Evolutionary conservation across 2,113 vertebrate genomes (phyloP).

Genomic region (Phycodurus eques): DNA sequence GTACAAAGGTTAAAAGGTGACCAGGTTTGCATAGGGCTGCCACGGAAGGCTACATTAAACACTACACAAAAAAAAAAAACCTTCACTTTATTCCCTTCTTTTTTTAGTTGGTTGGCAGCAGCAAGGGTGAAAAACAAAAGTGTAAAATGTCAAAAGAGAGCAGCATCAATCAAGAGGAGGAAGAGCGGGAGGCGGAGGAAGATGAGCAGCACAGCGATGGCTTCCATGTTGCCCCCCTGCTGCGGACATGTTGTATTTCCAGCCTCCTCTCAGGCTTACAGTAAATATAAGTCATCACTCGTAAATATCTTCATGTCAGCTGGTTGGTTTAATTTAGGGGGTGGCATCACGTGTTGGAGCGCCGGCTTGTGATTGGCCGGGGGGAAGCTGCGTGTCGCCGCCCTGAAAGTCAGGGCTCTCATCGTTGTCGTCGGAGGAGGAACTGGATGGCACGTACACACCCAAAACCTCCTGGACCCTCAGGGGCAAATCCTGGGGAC

Average conservation of each 20-base stretch:
- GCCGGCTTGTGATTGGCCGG: constrained; percentile 34
- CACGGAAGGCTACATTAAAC: neutral
- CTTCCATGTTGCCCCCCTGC: constrained; percentile 34
- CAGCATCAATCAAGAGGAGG: constrained; percentile 17
- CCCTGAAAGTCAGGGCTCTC: constrained; percentile 52
- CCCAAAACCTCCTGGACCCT: constrained; percentile 74
- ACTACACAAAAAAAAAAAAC: constrained; percentile 15
- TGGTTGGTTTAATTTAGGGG: constrained; percentile 34
- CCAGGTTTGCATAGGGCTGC: constrained; percentile 42
- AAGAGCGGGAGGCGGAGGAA: neutral
- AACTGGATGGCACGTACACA: constrained; percentile 47
- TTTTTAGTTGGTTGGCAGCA: neutral
- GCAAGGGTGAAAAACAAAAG: neutral
- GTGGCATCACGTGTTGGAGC: constrained; percentile 26
- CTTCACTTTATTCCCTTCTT: constrained; percentile 31
- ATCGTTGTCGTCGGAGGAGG: constrained; percentile 27
- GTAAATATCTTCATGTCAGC: constrained; percentile 19
- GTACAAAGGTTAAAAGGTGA: constrained; percentile 35
- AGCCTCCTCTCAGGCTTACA: neutral
- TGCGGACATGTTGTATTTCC: neutral
- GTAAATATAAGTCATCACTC: neutral
- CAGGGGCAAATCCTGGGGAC: constrained; percentile 66
- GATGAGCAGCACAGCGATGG: constrained; percentile 17
- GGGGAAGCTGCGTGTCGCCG: constrained; percentile 45
- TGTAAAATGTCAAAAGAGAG: constrained; percentile 19